Evolutionary conservation across 2,888 invertebrate genomes (phyloP).

Genomic region (Heliconius ismenius): DNA sequence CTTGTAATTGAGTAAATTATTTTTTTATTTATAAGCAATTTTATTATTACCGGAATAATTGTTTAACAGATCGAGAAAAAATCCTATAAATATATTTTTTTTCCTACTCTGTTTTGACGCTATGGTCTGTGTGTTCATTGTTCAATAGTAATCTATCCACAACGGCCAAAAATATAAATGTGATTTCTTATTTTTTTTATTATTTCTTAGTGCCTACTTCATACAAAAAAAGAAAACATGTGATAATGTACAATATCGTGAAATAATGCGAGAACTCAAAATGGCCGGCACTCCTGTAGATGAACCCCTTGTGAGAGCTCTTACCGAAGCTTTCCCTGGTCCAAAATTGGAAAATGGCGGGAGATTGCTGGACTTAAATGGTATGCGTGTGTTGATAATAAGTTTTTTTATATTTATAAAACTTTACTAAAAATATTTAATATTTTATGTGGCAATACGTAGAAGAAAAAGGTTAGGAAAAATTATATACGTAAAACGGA

Average conservation of each 20-base stretch:
- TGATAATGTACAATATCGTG: slow-evolving; percentile 38
- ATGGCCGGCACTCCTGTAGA: slow-evolving; percentile 37
- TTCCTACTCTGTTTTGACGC: no score
- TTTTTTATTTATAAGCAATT: no score
- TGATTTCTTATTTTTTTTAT: background rate
- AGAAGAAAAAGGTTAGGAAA: no score
- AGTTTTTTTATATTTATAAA: no score
- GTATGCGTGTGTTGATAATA: slow-evolving; percentile 32
- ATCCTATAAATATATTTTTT: no score
- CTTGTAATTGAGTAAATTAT: no score
- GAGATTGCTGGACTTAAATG: slow-evolving; percentile 35
- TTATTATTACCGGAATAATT: no score
- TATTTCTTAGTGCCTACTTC: slow-evolving; percentile 40
- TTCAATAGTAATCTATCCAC: background rate
- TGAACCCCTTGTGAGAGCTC: slow-evolving; percentile 34
- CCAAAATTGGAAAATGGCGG: slow-evolving; percentile 41
- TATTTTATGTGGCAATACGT: background rate
- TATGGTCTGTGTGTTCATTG: no score
- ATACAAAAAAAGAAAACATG: slow-evolving; percentile 39
- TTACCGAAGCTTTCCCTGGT: slow-evolving; percentile 41
- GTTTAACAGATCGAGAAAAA: no score
- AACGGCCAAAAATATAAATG: background rate
- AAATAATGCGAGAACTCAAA: slow-evolving; percentile 41
- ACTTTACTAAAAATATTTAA: background rate
- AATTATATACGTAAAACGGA: no score